phyloP scores from a whole-genome alignment of 1,140 invertebrate species.

The Neoseiulus cucumeris region DNA sequence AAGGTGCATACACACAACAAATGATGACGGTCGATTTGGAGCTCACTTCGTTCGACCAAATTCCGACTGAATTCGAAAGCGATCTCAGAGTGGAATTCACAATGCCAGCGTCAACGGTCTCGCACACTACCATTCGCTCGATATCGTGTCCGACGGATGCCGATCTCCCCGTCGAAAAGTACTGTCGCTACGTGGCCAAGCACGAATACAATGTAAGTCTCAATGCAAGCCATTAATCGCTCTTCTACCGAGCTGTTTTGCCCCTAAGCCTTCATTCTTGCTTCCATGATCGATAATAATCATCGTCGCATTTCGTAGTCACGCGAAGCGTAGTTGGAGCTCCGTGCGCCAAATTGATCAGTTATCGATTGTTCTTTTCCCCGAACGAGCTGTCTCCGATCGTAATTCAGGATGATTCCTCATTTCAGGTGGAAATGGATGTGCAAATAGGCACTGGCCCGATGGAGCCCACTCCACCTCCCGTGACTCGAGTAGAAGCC shows the following conservation, averaged over 20 bases:
- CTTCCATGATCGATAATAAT: too few relatives aligned
- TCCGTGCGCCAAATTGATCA: too few relatives aligned
- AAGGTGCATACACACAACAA: constrained; percentile 88
- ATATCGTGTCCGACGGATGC: constrained; percentile 64
- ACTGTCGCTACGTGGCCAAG: constrained; percentile 84
- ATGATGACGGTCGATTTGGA: constrained; percentile 76
- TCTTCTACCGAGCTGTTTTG: too few relatives aligned
- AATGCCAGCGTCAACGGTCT: constrained; percentile 93
- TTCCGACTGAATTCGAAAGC: constrained; percentile 72
- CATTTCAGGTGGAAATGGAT: constrained; percentile 8
- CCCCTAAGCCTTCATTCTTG: too few relatives aligned
- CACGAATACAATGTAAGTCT: constrained; percentile 65
- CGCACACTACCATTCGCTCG: constrained; percentile 83
- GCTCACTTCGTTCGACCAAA: constrained; percentile 86
- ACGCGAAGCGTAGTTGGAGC: too few relatives aligned
- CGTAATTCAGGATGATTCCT: not conserved
- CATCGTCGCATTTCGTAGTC: too few relatives aligned
- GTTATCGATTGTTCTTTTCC: too few relatives aligned
- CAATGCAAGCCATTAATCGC: not conserved
- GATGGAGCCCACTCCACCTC: not conserved
- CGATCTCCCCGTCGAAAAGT: constrained; percentile 91
- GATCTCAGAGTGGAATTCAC: constrained; percentile 87
- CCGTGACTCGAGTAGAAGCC: not conserved
- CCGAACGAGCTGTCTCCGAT: too few relatives aligned
- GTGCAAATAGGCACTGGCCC: not conserved